phyloP scores from a whole-genome alignment of 1,140 invertebrate species.

The Sarcophaga peregrina region DNA sequence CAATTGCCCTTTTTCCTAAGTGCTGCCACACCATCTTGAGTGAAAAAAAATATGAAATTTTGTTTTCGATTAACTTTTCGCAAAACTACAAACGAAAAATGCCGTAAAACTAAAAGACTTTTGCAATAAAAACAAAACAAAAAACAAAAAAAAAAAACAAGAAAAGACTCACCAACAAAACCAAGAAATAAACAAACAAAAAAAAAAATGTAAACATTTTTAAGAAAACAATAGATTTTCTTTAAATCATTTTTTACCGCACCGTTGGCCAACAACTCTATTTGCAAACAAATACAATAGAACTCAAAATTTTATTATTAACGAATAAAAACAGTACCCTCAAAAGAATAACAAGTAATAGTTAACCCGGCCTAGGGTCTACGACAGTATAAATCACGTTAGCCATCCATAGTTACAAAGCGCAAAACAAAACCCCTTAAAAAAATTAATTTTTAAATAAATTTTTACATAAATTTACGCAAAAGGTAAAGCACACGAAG shows the following conservation, averaged over 20 bases:
- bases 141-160: slow-evolving; percentile 28
- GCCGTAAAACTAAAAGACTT: not conserved
- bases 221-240: slow-evolving; percentile 16
- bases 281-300: slow-evolving; percentile 34
- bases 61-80: not conserved
- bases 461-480: not conserved
- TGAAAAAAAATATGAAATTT: not conserved
- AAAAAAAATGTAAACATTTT: not conserved
- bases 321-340: not conserved
- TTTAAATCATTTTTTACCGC: too few relatives aligned
- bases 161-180: not conserved
- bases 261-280: slow-evolving; percentile 36
- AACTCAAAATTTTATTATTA: slow-evolving; percentile 31
- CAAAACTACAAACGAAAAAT: slow-evolving; percentile 8
- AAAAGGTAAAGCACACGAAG: not conserved
- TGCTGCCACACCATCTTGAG: slow-evolving; percentile 39
- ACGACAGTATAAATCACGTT: not conserved
- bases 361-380: not conserved
- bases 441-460: not conserved
- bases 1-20: not conserved
- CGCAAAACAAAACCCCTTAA: slow-evolving; percentile 19
- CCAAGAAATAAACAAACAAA: not conserved
- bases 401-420: not conserved
- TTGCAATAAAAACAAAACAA: not conserved
- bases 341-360: not conserved